Evolutionary conservation across 2,113 vertebrate genomes (phyloP), one percentile per base, ranked within the genome.

Genomic region (Blennius ocellaris): DNA sequence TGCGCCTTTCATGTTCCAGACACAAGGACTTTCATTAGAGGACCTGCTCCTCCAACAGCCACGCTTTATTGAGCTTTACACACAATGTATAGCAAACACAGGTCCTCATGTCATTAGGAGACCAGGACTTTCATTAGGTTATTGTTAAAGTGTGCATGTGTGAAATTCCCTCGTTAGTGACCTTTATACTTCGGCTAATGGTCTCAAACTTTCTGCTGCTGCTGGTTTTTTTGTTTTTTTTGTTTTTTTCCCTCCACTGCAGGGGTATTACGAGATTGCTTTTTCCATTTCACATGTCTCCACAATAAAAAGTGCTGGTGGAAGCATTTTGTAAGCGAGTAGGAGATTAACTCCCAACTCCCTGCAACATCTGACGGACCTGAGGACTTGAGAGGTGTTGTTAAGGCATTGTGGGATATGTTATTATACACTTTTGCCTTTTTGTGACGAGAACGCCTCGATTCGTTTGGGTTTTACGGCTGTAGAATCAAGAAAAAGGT

Each of bases 321-420:
- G 69, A 85, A 79, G 85, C 83, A 16, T 69, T 90, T 90, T 73
- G 71, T 44, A 54, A 69, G 74, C 30, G 49, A 37, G 81, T 37
- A 48, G 61, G 55, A 80, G 73, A 90, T 91, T 85, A 82, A 71
- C 61, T 76, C 50, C 11, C 11, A 43, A 11, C 45, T 37, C 49
- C 12, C 11, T 54, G 47, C 51, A 71, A 74, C 68, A 48, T 63
- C 21, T 6, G 37, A 72, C 64, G 16, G 38, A 58, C 67, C 61
- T 7, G 36, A 30, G 15, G 43, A 76, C 81, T 50, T 61, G 57
- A 58, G 65, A 69, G 56, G 62, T 73, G 81, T 55, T 30, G 44
- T 30, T 30, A 30, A 4, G 2, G 21, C 21, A 30, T 30, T 30
- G 21, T 30, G 2, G 21, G 21, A 30, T 30, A 30, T 4, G 21